Evolutionary conservation across 2,888 invertebrate genomes (phyloP), one percentile per base, ranked within the genome.

Genomic region (Mantis religiosa): DNA sequence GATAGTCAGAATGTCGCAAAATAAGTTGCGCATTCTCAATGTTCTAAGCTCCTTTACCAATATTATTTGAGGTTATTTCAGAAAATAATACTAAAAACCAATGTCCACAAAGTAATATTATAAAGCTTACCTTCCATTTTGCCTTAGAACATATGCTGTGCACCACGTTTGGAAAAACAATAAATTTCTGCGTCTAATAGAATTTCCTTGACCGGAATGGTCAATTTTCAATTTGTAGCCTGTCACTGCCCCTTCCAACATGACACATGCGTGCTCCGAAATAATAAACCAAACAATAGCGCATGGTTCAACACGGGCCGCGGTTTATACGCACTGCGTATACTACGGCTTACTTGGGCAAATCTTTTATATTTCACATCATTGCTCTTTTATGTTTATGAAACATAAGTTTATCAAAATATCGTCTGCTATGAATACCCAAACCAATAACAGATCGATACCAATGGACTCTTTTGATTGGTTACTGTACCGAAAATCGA

Each of bases 401-500:
- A 71, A 20, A 71, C 15, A 71, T 14, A 20, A 71, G 20, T 6
- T 20, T 71, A 20, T 2, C 54, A 71, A 71, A 82, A 82, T n/a
- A 87, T 87, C 87, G 82, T 87, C 87, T 87, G 87, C 87, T 87
- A 34, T 82, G 14, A 20, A 71, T 20, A 71, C 2, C 85, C 28
- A 81, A 87, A 41, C 90, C 90, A 89, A 90, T 90, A 90, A 71
- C 90, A 41, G 88, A 90, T 89, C 88, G 89, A 89, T 89, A 86
- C 34, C 41, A 88, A 83, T 87, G 89, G 82, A 89, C 71, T 86
- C 86, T 87, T 87, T 71, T 88, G 89, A 90, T 90, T 90, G 90
- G 90, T 86, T 88, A 41, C 41, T 86, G 86, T 20, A 34, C 30
- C 82, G 88, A 90, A 90, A 90, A 90, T 90, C 90, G 91, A 90